Percentiles rank a stretch among this genome's conserved stretches.
These are phyloP conservation scores for Pteropus rufus DNA, from an alignment of 2,797 vertebrate genomes.

Conservation along the genomic window DNA sequence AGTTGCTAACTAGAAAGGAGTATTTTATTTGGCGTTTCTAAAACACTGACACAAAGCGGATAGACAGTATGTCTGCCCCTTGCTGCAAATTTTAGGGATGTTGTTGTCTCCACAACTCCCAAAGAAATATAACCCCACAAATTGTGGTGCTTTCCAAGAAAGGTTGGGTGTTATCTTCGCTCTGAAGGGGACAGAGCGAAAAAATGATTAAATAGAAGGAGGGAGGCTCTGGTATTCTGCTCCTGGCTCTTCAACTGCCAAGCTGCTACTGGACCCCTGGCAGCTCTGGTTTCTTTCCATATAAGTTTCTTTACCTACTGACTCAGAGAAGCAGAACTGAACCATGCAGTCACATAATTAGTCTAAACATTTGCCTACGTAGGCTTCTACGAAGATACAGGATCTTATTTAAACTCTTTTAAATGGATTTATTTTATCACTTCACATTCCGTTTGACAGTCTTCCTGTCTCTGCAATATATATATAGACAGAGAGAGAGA, in stretches of 20 bases:
- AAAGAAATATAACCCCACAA: constrained; percentile 61
- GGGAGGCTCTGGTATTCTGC: not conserved
- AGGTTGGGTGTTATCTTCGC: constrained; percentile 24
- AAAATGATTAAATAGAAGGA: not conserved
- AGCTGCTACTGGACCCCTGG: not conserved
- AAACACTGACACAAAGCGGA: constrained; percentile 75
- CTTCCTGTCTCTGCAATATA: not conserved
- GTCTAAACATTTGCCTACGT: not conserved
- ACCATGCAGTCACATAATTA: not conserved
- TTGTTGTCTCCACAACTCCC: constrained; percentile 70
- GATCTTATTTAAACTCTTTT: not conserved
- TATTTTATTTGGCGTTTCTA: constrained; percentile 66
- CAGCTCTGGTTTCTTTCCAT: not conserved
- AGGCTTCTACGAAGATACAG: not conserved
- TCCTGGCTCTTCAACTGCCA: not conserved
- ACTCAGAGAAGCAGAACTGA: not conserved
- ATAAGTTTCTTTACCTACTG: constrained; percentile 13
- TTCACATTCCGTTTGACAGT: not conserved
- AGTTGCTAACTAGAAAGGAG: constrained; percentile 70
- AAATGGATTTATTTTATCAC: not conserved
- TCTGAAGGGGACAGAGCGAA: not conserved
- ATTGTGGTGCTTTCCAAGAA: constrained; percentile 39
- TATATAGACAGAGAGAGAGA: no score
- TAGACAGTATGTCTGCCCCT: constrained; percentile 64
- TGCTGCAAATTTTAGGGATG: constrained; percentile 67